phyloP scores from a whole-genome alignment of 2,113 vertebrate genomes.

The Peromyscus leucopus region DNA sequence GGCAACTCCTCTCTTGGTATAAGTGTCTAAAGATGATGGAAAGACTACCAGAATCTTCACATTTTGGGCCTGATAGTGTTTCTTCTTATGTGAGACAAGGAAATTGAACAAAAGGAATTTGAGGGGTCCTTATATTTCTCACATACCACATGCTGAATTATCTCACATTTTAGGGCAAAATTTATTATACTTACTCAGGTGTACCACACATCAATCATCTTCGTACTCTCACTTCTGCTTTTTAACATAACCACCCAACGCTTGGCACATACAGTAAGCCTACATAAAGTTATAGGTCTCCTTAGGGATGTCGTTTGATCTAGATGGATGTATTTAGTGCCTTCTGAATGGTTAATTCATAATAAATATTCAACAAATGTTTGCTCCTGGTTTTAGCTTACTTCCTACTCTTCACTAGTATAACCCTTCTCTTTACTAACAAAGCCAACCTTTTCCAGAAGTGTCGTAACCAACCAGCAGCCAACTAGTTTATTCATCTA shows the following conservation, averaged over 20 bases:
- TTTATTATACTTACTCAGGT: background rate
- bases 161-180: constrained; percentile 16
- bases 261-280: background rate
- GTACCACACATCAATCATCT: background rate
- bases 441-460: background rate
- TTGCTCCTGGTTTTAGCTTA: background rate
- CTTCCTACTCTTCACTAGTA: background rate
- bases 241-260: background rate
- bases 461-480: background rate
- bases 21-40: background rate
- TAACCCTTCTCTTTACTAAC: background rate
- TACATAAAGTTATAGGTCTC: background rate
- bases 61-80: background rate
- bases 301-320: background rate
- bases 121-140: background rate
- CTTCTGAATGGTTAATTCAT: background rate
- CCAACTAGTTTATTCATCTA: background rate
- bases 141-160: background rate
- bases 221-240: background rate
- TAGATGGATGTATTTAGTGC: background rate
- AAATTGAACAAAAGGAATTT: background rate
- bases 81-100: background rate
- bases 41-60: background rate
- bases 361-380: background rate
- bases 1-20: background rate